Base-by-base conservation (phyloP, 2,797 vertebrate genomes). In the Aldrovandia affinis region DNA sequence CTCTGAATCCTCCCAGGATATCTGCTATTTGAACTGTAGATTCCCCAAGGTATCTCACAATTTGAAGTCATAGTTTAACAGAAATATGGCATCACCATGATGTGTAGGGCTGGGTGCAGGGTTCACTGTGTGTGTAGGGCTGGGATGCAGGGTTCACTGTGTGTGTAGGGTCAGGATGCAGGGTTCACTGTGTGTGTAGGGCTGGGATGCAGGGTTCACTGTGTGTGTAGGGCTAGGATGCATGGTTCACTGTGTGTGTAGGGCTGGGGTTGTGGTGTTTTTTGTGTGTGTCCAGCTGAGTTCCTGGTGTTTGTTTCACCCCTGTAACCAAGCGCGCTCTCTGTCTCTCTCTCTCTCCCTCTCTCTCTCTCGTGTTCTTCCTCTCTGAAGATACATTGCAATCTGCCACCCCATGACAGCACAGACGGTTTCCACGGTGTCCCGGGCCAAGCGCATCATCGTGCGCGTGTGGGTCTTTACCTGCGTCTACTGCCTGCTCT, bases 371-470 rank as follows among this genome's bases (percentile, higher is more conserved):
- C 54, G 9, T 83, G n/a, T 57, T 18, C 42, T 63, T 80, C 22
- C 68, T 8, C 0, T 75, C 10, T 22, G 61, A n/a, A 57, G 96
- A 91, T 96, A 96, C 91, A 96, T 97, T 0, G 94, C 96, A 0
- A 96, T 97, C 89, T 97, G 96, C 89, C 95, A 96, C 87, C 96
- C 95, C 0, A 95, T 96, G 87, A 94, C 92, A 80, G 96, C 95
- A 1, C 95, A 97, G 89, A 94, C 94, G 0, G 88, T 96, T 50
- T 96, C 96, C 87, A 96, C 96, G 0, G 92, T 96, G 81, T 95
- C 95, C 33, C 89, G 95, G 68, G 96, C 96, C 86, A 96, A 96
- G 83, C 88, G 93, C 50, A 96, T 97, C 89, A 94, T 96, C 0
- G 85, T 93, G 0, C 91, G 92, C 0, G 91, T 97, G 54, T 96